phyloP scores from a whole-genome alignment of 2,113 vertebrate genomes.

The Diadophis punctatus region DNA sequence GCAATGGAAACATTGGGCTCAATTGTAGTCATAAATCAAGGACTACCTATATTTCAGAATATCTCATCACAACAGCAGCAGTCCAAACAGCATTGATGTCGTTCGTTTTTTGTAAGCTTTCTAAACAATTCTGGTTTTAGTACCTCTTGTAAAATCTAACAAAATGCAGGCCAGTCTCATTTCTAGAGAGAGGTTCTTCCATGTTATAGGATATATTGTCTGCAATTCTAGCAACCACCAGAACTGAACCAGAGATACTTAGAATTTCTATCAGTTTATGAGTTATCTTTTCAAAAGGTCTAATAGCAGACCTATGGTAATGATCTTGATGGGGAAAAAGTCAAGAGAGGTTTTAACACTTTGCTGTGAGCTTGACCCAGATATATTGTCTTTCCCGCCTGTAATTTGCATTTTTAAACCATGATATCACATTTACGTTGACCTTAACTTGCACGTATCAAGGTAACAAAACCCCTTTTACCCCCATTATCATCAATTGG shows the following conservation, averaged over 20 bases:
- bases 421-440: neutral
- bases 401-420: neutral
- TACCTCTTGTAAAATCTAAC: neutral
- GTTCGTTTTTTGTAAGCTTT: neutral
- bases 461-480: constrained; percentile 22
- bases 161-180: neutral
- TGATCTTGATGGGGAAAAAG: neutral
- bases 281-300: neutral
- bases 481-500: constrained; percentile 12
- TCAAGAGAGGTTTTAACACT: neutral
- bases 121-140: neutral
- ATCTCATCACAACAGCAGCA: neutral
- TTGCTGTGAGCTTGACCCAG: neutral
- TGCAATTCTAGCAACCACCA: neutral
- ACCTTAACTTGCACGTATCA: neutral
- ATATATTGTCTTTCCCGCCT: neutral
- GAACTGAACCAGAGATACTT: neutral
- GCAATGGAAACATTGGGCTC: neutral
- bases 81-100: neutral
- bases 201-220: neutral
- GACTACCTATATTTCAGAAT: neutral
- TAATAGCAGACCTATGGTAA: neutral
- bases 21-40: neutral
- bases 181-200: neutral
- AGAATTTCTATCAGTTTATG: neutral